Conservation (phyloP, 2,797 vertebrate species). For the Sitta carolinensis region DNA sequence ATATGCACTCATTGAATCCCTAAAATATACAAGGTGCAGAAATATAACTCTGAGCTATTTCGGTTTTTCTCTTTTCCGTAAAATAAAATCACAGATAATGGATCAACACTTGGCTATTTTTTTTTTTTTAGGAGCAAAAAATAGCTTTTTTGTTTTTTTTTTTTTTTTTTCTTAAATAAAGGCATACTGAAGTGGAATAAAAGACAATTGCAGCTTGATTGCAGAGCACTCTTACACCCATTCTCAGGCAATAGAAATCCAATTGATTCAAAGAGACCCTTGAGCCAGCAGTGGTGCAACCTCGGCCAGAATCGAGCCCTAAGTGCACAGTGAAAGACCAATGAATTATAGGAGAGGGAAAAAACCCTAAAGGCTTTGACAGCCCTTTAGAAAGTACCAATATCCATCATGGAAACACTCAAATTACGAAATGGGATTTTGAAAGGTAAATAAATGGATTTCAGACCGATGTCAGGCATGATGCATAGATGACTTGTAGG, state of each 20-base stretch:
- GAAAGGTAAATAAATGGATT: conserved; percentile 43
- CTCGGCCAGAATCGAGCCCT: not conserved
- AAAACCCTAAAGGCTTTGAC: not conserved
- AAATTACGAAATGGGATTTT: not conserved
- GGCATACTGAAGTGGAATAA: conserved; percentile 6
- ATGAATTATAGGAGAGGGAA: not conserved
- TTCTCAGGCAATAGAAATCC: not conserved
- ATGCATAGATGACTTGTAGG: not conserved
- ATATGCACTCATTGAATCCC: not conserved
- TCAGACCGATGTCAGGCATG: not conserved
- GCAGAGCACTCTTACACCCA: not conserved
- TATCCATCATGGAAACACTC: conserved; percentile 21
- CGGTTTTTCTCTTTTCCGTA: not conserved
- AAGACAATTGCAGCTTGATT: not conserved
- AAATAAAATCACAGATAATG: not conserved
- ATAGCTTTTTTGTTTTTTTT: not conserved
- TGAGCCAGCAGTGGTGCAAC: not conserved
- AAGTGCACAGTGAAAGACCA: not conserved
- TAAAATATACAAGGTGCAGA: conserved; percentile 25
- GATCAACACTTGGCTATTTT: not conserved
- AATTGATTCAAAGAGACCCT: not conserved
- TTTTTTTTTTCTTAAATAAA: not conserved
- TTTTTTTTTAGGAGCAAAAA: not conserved
- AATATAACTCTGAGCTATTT: conserved; percentile 24
- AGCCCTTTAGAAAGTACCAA: conserved; percentile 2